Conservation (phyloP, 2,888 invertebrate genomes). For the Neelides folsomi region DNA sequence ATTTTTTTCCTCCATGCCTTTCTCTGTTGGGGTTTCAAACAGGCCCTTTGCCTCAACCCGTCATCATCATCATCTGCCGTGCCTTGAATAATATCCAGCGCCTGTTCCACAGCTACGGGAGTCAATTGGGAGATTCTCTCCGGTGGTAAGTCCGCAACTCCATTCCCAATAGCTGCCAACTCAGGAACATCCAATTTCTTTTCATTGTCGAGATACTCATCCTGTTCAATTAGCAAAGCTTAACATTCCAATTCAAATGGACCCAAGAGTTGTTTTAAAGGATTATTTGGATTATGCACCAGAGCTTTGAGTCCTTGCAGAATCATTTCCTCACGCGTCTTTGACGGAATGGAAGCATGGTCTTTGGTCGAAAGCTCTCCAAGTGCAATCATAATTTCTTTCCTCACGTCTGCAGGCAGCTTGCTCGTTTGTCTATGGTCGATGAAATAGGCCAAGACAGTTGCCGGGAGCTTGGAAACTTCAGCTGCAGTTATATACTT, state of each 20-base stretch:
- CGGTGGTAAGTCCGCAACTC: conserved; percentile 26
- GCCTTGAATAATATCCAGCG: conserved; percentile 24
- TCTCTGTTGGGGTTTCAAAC: conserved; percentile 19
- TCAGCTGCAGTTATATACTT: conserved; percentile 28
- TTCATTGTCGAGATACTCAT: conserved; percentile 7
- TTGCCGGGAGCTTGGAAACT: conserved; percentile 25
- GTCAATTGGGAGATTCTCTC: conserved; percentile 15
- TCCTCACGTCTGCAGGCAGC: conserved; percentile 22
- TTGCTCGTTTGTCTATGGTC: conserved; percentile 24
- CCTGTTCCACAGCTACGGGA: conserved; percentile 28
- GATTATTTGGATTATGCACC: conserved; percentile 1
- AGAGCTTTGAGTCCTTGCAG: conserved; percentile 27
- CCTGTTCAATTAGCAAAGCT: conserved; percentile 4
- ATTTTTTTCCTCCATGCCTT: conserved; percentile 27
- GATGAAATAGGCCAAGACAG: conserved; percentile 29
- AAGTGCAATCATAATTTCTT: conserved; percentile 31
- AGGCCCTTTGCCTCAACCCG: conserved; percentile 25
- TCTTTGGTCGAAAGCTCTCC: conserved; percentile 31
- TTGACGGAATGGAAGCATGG: conserved; percentile 24
- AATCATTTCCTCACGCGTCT: conserved; percentile 28
- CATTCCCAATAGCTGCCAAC: conserved; percentile 25
- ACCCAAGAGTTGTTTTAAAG: no score
- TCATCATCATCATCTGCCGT: conserved; percentile 30
- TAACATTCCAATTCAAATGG: no score
- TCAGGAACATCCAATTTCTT: conserved; percentile 22